Base-by-base conservation (phyloP, 2,888 invertebrate species). In the Tachina lurida region DNA sequence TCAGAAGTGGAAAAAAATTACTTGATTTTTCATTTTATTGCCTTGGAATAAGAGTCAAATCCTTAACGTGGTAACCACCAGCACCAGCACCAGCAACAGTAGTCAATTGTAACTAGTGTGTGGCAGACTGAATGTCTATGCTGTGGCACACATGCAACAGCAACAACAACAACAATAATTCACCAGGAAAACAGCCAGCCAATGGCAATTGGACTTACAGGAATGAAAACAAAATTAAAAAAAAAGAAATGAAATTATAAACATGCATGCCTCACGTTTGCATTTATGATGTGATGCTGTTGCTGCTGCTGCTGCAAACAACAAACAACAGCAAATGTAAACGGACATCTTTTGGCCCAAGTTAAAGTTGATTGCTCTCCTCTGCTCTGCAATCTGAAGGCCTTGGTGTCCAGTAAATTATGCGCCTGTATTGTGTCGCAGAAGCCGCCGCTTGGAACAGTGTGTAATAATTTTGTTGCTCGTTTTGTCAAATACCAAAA, bases 401-500 rank as follows among this genome's bases (percentile, higher is more conserved):
- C 13, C 13, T 52, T 58, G 68, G 45, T 22, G 17, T 58, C 15
- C 47, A 47, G 4, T 68, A 85, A 85, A 79, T 79, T 79, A 83
- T 83, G 86, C 83, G 79, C 62, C 15, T 71, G 31, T 58, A 19
- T 80, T 47, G 56, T 90, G 92, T 92, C 90, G 91, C 90, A 91
- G 90, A 89, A 92, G 93, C 92, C 92, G 92, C 93, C 93, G 91
- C 89, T 90, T 88, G 89, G 87, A 91, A 88, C 83, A 84, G 67
- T 73, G 67, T 73, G 60, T 84, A 77, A 83, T 73, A 73, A 77
- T 83, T 73, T 83, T 73, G 49, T 81, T 68, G 70, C 56, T 65
- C 49, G 56, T 45, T 80, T 80, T 71, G 47, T 54, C 60, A 77
- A 76, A 47, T 68, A 31, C 41, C 41, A 80, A 78, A 80, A 78